phyloP scores from a whole-genome alignment of 2,888 invertebrate genomes.

The Platynereis dumerilii region DNA sequence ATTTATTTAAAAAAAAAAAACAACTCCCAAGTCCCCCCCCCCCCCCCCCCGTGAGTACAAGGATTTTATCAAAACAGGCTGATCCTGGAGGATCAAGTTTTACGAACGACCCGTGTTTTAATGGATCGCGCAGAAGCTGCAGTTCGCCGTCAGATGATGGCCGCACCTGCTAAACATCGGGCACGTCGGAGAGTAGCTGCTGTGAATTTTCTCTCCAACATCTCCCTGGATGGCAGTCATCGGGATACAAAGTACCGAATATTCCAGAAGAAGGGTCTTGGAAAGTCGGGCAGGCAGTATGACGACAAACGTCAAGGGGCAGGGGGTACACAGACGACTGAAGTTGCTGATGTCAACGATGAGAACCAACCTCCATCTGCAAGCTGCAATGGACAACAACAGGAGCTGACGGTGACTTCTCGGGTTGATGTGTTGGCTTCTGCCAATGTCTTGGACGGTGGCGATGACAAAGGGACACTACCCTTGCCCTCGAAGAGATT shows the following conservation, averaged over 20 bases:
- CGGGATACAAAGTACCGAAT: conserved; percentile 37
- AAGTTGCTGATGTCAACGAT: conserved; percentile 10
- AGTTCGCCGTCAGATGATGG: conserved; percentile 21
- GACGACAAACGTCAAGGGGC: conserved; percentile 5
- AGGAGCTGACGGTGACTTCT: conserved; percentile 3
- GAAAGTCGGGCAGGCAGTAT: conserved; percentile 6
- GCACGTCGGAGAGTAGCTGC: conserved; percentile 36
- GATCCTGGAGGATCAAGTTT: conserved; percentile 4
- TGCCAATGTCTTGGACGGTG: conserved; percentile 6
- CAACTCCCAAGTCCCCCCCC: no score
- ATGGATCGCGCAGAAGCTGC: conserved; percentile 3
- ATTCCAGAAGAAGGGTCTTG: conserved; percentile 18
- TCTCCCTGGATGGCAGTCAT: conserved; percentile 39
- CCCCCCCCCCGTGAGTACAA: no score
- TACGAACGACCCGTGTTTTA: neutral
- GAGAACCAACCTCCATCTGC: conserved; percentile 15
- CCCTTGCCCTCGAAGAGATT: conserved; percentile 16
- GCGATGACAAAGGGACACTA: conserved; percentile 7
- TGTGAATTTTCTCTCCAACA: conserved; percentile 38
- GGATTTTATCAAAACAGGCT: no score
- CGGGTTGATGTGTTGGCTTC: neutral
- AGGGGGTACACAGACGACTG: no score
- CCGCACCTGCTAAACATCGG: conserved; percentile 26
- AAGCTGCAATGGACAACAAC: neutral
- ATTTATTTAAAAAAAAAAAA: no score